phyloP scores from a whole-genome alignment of 2,113 vertebrate genomes.

The Spea multiplicata region DNA sequence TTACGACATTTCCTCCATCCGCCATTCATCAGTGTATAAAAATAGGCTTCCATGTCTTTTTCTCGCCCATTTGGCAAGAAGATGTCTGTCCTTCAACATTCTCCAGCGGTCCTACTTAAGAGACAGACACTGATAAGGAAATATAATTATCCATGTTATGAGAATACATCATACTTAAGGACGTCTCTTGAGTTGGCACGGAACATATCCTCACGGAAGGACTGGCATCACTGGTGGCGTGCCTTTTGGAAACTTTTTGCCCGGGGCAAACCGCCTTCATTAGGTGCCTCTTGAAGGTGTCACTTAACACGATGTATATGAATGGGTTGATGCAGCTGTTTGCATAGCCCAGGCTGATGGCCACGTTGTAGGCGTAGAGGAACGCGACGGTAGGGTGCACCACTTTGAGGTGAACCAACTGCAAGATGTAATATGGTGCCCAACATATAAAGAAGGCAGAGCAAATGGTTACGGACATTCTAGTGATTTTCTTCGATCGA shows the following conservation, averaged over 20 bases:
- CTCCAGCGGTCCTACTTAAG: not conserved
- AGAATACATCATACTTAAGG: slow-evolving; percentile 38
- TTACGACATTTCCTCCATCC: too few relatives aligned
- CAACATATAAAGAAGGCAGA: slow-evolving; percentile 44
- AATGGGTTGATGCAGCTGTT: slow-evolving; percentile 48
- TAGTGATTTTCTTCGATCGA: slow-evolving; percentile 43
- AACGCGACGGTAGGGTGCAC: slow-evolving; percentile 20
- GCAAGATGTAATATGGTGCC: slow-evolving; percentile 46
- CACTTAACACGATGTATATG: slow-evolving; percentile 44
- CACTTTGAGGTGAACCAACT: slow-evolving; percentile 46
- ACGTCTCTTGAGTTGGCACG: slow-evolving; percentile 37
- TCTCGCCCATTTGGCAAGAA: not conserved
- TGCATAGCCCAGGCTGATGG: slow-evolving; percentile 45
- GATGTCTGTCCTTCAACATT: not conserved
- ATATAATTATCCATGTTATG: slow-evolving; percentile 36
- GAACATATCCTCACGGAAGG: slow-evolving; percentile 26
- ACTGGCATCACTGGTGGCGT: slow-evolving; percentile 19
- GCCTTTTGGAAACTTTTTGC: slow-evolving; percentile 17
- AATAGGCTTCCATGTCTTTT: too few relatives aligned
- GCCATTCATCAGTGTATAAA: too few relatives aligned
- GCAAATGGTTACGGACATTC: slow-evolving; percentile 38
- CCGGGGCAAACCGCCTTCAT: slow-evolving; percentile 41
- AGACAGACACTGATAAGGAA: slow-evolving; percentile 21
- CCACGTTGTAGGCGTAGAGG: slow-evolving; percentile 43
- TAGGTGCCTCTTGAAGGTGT: slow-evolving; percentile 43